Percentiles rank a stretch among this genome's conserved stretches.
phyloP scores from a whole-genome alignment of 2,113 vertebrate species.

The Aramus guarauna region DNA sequence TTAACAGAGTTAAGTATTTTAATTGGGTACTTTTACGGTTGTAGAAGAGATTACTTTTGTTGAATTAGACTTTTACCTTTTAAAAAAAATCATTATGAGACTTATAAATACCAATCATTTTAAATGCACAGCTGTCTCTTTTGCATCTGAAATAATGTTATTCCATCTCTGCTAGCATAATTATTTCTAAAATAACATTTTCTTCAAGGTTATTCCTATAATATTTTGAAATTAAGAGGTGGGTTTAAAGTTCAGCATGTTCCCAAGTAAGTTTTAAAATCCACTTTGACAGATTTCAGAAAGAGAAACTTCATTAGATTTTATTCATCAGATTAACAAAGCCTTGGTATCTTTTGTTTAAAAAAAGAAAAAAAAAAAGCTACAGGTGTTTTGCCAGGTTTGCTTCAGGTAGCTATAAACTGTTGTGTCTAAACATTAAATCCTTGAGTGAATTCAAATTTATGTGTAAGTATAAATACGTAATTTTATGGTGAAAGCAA shows the following conservation, averaged over 20 bases:
- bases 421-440: not conserved
- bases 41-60: not conserved
- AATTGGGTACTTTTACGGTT: not conserved
- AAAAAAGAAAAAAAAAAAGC: not conserved
- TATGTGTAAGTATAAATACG: not conserved
- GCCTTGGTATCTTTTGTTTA: not conserved
- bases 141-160: not conserved
- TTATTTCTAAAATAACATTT: not conserved
- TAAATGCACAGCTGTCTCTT: not conserved
- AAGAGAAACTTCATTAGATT: not conserved
- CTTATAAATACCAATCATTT: not conserved
- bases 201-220: not conserved
- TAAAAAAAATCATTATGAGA: not conserved
- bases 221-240: not conserved
- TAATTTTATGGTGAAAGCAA: not conserved
- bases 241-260: not conserved
- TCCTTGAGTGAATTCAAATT: not conserved
- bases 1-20: not conserved
- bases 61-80: not conserved
- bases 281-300: not conserved
- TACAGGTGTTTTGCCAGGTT: slow-evolving; percentile 12
- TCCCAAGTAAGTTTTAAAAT: not conserved
- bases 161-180: not conserved
- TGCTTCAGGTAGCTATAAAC: not conserved
- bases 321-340: not conserved